Conservation (phyloP, 2,797 vertebrate genomes). For the Alauda arvensis region DNA sequence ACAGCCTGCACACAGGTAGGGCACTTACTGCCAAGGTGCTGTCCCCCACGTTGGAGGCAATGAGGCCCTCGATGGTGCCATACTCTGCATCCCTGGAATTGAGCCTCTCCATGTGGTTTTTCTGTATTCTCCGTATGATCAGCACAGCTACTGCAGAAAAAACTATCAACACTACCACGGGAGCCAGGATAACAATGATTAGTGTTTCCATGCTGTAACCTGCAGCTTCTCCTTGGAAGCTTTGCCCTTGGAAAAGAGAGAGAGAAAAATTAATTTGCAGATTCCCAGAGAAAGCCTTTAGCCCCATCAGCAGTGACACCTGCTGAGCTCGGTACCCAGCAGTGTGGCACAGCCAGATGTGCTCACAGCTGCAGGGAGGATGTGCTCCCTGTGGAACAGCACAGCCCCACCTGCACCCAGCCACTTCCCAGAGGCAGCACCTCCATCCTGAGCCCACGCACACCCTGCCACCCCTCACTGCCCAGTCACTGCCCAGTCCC, state of each 20-base stretch:
- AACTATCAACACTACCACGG: constrained; percentile 83
- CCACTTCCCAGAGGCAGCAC: fast-evolving
- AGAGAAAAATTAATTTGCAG: background rate
- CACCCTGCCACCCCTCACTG: fast-evolving
- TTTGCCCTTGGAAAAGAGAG: constrained; percentile 60
- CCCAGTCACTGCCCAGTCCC: background rate
- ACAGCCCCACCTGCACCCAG: fast-evolving
- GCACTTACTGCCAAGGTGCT: constrained; percentile 94
- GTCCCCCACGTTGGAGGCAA: constrained; percentile 96
- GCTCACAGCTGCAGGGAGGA: background rate
- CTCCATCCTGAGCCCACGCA: fast-evolving
- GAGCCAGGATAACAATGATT: constrained; percentile 82
- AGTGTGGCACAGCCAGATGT: background rate
- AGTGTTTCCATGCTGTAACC: constrained; percentile 86
- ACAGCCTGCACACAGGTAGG: background rate
- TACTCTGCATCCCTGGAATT: constrained; percentile 92
- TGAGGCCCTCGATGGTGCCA: constrained; percentile 93
- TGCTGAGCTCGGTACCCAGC: background rate
- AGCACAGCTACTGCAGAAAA: constrained; percentile 84
- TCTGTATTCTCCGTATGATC: constrained; percentile 86
- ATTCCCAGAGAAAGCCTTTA: background rate
- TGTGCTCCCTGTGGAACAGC: background rate
- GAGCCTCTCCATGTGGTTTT: constrained; percentile 89
- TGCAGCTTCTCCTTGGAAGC: constrained; percentile 72
- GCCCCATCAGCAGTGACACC: background rate